These are phyloP conservation scores for Megalops atlanticus DNA, from an alignment of 2,113 vertebrate species.

Conservation along the genomic window DNA sequence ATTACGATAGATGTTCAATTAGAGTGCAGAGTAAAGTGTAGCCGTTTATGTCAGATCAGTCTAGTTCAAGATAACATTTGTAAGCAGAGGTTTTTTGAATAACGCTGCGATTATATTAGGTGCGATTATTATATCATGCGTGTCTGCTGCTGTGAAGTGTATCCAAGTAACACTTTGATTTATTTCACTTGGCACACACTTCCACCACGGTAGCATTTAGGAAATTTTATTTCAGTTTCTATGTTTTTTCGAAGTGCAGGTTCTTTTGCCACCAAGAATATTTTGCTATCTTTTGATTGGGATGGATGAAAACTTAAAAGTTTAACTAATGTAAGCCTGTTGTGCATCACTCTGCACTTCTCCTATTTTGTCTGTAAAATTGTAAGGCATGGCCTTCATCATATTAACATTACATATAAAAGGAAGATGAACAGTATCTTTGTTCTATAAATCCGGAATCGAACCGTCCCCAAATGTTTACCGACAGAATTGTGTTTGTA, in stretches of 20 bases:
- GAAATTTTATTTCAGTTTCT: too few relatives aligned
- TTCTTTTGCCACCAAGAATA: constrained; percentile 35
- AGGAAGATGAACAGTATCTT: too few relatives aligned
- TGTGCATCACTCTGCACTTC: constrained; percentile 31
- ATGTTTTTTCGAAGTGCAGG: background rate
- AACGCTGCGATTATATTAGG: background rate
- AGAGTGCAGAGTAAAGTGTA: background rate
- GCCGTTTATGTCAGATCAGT: background rate
- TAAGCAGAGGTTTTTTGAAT: background rate
- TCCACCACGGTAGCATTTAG: too few relatives aligned
- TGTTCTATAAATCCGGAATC: constrained; percentile 66
- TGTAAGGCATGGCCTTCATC: too few relatives aligned
- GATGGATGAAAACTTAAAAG: too few relatives aligned
- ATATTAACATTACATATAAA: too few relatives aligned
- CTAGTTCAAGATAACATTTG: background rate
- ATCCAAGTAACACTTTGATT: too few relatives aligned
- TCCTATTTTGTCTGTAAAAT: too few relatives aligned
- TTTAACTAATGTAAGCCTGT: constrained; percentile 88
- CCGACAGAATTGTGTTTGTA: constrained; percentile 40
- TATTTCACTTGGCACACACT: too few relatives aligned
- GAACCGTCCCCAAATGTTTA: constrained; percentile 44
- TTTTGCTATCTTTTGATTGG: too few relatives aligned
- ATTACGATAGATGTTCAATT: too few relatives aligned
- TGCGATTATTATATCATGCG: background rate
- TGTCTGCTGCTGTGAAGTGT: too few relatives aligned